Evolutionary conservation across 2,888 invertebrate species (phyloP).

Genomic region (Hirtodrosophila confusa): DNA sequence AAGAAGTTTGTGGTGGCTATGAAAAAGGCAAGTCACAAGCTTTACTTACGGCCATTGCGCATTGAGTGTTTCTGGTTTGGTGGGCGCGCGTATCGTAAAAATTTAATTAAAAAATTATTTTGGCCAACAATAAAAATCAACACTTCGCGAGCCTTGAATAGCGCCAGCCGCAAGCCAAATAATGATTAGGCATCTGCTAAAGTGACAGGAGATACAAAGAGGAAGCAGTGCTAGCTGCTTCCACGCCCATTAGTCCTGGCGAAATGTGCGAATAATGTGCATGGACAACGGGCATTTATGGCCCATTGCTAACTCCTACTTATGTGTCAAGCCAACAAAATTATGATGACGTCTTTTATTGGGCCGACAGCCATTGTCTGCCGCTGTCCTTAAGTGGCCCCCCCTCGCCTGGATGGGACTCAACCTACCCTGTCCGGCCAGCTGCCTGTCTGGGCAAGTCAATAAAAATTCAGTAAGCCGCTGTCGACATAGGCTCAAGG

Average conservation of each 20-base stretch:
- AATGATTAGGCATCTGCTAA: slow-evolving; percentile 65
- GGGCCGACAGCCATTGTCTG: slow-evolving; percentile 57
- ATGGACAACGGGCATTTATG: slow-evolving; percentile 67
- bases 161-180: slow-evolving; percentile 43
- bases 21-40: slow-evolving; percentile 49
- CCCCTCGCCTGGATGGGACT: slow-evolving; percentile 5
- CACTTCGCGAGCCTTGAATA: slow-evolving; percentile 53
- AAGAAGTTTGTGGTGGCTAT: slow-evolving; percentile 40
- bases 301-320: slow-evolving; percentile 26
- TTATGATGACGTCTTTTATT: slow-evolving; percentile 78
- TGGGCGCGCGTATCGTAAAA: slow-evolving; percentile 68
- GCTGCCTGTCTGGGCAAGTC: slow-evolving; percentile 51
- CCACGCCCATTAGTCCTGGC: slow-evolving; percentile 64
- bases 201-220: slow-evolving; percentile 17
- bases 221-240: slow-evolving; percentile 33
- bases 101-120: slow-evolving; percentile 78
- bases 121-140: slow-evolving; percentile 70
- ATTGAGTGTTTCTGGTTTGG: slow-evolving; percentile 29
- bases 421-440: too few relatives aligned
- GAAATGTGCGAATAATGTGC: slow-evolving; percentile 78
- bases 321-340: slow-evolving; percentile 58
- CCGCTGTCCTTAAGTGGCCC: slow-evolving; percentile 52
- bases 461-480: slow-evolving; percentile 79
- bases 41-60: slow-evolving; percentile 39
- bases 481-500: slow-evolving; percentile 78